phyloP scores from a whole-genome alignment of 2,797 vertebrate species.

The Distichodus sexfasciatus region DNA sequence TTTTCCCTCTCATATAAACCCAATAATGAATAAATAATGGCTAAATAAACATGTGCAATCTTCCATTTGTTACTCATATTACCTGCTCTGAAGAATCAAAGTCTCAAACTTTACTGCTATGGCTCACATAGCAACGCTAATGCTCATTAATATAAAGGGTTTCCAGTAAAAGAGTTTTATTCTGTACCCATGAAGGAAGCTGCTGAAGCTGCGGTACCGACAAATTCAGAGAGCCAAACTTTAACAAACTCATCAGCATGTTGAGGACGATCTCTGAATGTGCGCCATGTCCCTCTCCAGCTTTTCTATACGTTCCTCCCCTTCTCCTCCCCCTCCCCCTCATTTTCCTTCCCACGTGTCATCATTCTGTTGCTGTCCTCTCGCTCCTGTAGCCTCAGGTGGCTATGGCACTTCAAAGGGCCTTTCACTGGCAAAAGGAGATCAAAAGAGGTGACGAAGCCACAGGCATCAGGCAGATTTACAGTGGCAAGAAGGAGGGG shows the following conservation, averaged over 20 bases:
- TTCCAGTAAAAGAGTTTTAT: neutral
- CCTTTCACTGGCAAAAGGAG: conserved; percentile 52
- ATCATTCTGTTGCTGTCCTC: conserved; percentile 21
- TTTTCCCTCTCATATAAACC: too few relatives aligned
- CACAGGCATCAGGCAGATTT: conserved; percentile 49
- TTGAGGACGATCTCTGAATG: neutral
- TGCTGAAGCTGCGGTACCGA: neutral
- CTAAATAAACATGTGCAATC: too few relatives aligned
- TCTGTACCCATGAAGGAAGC: neutral
- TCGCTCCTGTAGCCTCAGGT: conserved; percentile 51
- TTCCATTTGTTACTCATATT: too few relatives aligned
- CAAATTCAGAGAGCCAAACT: neutral
- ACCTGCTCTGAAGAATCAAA: too few relatives aligned
- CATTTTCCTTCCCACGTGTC: conserved; percentile 28
- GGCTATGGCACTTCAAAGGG: conserved; percentile 60
- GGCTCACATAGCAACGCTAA: too few relatives aligned
- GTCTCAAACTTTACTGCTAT: too few relatives aligned
- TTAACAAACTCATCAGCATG: neutral
- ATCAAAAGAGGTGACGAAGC: conserved; percentile 54
- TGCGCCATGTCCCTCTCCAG: neutral
- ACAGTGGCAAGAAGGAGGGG: conserved; percentile 52
- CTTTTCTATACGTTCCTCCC: conserved; percentile 9
- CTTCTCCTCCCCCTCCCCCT: conserved; percentile 10
- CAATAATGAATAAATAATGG: too few relatives aligned
- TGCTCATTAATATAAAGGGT: too few relatives aligned